These are phyloP conservation scores for Diarsia mendica DNA, from an alignment of 2,888 invertebrate genomes.

Conservation along the genomic window DNA sequence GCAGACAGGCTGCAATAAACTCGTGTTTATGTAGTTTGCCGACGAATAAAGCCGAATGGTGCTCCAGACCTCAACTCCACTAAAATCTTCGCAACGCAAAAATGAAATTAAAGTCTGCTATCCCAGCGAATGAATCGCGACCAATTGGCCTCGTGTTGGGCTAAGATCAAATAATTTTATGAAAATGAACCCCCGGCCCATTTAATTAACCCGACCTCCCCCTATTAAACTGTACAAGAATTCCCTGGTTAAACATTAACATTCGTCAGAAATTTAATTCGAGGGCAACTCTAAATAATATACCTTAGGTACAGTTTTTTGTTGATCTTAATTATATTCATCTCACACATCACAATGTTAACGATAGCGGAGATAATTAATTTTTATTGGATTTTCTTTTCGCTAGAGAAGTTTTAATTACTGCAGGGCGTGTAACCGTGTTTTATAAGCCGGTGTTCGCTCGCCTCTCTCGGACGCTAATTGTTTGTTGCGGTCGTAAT, in stretches of 20 bases:
- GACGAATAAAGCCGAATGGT: constrained; percentile 72
- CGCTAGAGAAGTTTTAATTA: constrained; percentile 86
- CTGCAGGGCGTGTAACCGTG: constrained; percentile 73
- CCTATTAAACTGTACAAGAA: constrained; percentile 88
- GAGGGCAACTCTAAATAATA: constrained; percentile 80
- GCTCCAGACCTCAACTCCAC: constrained; percentile 59
- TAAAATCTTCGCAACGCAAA: constrained; percentile 76
- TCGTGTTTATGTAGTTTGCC: constrained; percentile 80
- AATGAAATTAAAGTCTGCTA: constrained; percentile 82
- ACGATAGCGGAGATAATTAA: constrained; percentile 80
- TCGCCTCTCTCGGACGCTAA: constrained; percentile 75
- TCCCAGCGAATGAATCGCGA: constrained; percentile 81
- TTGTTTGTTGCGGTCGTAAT: constrained; percentile 83
- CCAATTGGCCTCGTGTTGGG: constrained; percentile 80
- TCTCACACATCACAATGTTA: constrained; percentile 78
- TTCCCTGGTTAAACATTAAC: constrained; percentile 89
- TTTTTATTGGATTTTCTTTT: constrained; percentile 86
- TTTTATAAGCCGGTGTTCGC: constrained; percentile 74
- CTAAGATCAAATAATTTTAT: constrained; percentile 89
- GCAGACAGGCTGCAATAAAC: constrained; percentile 83
- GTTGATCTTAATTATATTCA: constrained; percentile 77
- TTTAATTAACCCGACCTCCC: constrained; percentile 89
- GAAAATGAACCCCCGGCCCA: constrained; percentile 87
- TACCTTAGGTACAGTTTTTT: constrained; percentile 81
- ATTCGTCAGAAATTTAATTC: constrained; percentile 88